These are phyloP conservation scores for Elaphurus davidianus DNA, from an alignment of 2,113 vertebrate species.

Conservation along the genomic window DNA sequence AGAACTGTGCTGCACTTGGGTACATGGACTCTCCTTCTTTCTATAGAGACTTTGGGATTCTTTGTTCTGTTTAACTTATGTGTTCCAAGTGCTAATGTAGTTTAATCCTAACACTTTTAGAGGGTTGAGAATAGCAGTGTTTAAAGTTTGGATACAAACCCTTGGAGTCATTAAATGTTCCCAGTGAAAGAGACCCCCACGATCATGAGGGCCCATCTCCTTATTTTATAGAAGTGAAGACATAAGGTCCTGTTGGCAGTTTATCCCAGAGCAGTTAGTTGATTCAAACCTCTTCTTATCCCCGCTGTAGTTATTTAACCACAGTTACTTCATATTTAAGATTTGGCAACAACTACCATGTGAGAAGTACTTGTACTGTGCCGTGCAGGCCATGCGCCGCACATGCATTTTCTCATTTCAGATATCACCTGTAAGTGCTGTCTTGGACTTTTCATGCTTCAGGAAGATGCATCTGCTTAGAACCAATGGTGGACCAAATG, in stretches of 20 bases:
- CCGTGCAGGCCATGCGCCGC: accelerated
- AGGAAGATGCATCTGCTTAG: not conserved
- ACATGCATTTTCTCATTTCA: not conserved
- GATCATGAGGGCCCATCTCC: not conserved
- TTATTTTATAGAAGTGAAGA: not conserved
- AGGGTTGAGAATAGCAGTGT: not conserved
- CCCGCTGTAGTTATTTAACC: not conserved
- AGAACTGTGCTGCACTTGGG: not conserved
- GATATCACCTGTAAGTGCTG: not conserved
- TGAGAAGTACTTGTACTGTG: not conserved
- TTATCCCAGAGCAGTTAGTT: not conserved
- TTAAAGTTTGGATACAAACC: not conserved
- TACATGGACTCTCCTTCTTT: not conserved
- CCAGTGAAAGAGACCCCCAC: not conserved
- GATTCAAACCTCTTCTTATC: not conserved
- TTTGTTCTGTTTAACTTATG: not conserved
- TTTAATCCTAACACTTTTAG: not conserved
- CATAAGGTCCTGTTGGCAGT: accelerated
- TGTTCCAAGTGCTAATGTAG: not conserved
- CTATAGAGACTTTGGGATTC: not conserved
- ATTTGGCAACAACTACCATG: too few species aligned
- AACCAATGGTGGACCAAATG: not conserved
- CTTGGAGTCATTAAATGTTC: not conserved
- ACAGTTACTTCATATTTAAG: not conserved
- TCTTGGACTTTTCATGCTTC: not conserved